Evolutionary conservation across 2,113 vertebrate species (phyloP).

Genomic region (Sitta europaea): DNA sequence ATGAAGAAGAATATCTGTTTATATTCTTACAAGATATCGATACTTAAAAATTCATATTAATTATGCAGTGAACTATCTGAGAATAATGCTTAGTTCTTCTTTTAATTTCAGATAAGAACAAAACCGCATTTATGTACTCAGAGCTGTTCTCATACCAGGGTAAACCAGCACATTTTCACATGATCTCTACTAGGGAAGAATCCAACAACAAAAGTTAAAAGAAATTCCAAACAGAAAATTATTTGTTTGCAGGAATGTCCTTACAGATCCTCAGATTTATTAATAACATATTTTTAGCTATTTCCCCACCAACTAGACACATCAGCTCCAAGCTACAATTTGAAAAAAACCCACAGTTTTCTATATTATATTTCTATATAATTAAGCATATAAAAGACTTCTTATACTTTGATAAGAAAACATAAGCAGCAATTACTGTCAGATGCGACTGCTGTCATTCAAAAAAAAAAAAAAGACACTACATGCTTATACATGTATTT

Average conservation of each 20-base stretch:
- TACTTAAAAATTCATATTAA: neutral
- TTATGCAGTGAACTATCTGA: neutral
- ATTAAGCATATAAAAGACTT: neutral
- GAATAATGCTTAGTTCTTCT: neutral
- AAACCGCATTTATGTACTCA: neutral
- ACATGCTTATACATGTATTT: neutral
- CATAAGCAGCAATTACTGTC: neutral
- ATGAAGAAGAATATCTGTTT: neutral
- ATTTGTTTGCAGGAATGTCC: neutral
- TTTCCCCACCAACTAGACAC: neutral
- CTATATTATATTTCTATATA: neutral
- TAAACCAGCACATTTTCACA: neutral
- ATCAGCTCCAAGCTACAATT: neutral
- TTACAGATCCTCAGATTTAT: neutral
- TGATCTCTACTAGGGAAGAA: neutral
- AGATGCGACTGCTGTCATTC: neutral
- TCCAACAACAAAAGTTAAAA: neutral
- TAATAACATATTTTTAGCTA: neutral
- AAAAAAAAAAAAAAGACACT: neutral
- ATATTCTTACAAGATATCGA: neutral
- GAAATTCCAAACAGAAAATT: neutral
- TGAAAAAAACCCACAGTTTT: neutral
- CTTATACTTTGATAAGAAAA: neutral
- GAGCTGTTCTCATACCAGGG: neutral
- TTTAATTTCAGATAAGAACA: neutral